A percentile compares a stretch with the other conserved stretches of the same genome.
Conservation (phyloP, 2,888 invertebrate genomes). For the Tiliacea aurago region DNA sequence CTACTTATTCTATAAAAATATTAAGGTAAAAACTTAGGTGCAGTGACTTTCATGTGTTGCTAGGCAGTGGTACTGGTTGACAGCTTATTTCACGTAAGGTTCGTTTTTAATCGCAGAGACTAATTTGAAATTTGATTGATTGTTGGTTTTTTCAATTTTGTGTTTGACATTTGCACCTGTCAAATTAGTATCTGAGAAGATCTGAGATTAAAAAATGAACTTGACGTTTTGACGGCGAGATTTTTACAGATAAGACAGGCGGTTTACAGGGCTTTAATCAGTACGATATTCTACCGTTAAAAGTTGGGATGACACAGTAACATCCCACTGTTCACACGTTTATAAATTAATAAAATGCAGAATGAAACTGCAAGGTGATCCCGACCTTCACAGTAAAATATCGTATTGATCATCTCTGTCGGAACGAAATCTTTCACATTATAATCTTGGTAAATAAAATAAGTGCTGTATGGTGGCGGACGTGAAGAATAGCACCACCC, state of each 20-base stretch:
- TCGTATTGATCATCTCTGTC: not conserved
- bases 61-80: too few relatives aligned
- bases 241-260: not conserved
- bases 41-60: too few relatives aligned
- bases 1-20: not conserved
- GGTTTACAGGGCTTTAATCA: too few relatives aligned
- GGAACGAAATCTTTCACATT: not conserved
- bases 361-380: not conserved
- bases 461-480: too few relatives aligned
- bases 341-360: not conserved
- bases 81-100: not conserved
- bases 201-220: not conserved
- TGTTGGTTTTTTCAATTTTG: too few relatives aligned
- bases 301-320: not conserved
- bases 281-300: not conserved
- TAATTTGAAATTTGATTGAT: too few relatives aligned
- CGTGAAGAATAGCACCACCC: too few relatives aligned
- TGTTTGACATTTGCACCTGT: too few relatives aligned
- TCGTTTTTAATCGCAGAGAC: too few relatives aligned
- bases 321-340: not conserved
- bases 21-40: too few relatives aligned
- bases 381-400: not conserved
- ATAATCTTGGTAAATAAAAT: not conserved
- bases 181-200: too few relatives aligned
- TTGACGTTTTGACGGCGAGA: not conserved